Base-by-base conservation (phyloP, 1,140 invertebrate genomes). In the Drosophila pallidifrons region DNA sequence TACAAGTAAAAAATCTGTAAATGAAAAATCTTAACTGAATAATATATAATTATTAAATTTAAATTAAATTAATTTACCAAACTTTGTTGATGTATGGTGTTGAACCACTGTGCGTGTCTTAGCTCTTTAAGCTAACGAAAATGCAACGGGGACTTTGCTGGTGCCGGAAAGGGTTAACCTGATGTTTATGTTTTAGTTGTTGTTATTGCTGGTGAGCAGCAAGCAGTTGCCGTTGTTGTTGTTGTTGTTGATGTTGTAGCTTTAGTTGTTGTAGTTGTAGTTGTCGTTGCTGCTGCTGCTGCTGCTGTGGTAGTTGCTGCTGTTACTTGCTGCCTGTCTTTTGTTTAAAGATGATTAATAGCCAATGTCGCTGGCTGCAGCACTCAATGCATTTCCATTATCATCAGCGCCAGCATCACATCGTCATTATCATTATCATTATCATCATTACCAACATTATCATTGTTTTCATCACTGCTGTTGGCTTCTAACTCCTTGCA, bases 331-430 rank as follows among this genome's bases (percentile, higher is more conserved):
- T 67, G 75, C 80, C 64, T 81, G 81, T 78, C 85, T 81, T 85
- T 88, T 88, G 83, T 88, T 81, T 89, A 88, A 88, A 89, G 85
- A 88, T 88, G 85, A 88, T 88, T 89, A 88, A 88, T 88, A 89
- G 85, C 85, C 85, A 85, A 83, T 89, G 85, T 83, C 86, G 81
- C 70, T 89, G 70, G 81, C 63, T 81, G 81, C 81, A 81, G 71
- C 72, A 54, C 81, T 78, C 78, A 78, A 88, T 83, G 85, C 85
- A 83, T 76, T 89, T 81, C 71, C 81, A 81, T 87, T 88, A 87
- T 82, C 79, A 87, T 77, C 72, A 79, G 52, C 52, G 28, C 61
- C 61, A 67, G 49, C 8, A 38, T 38, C 20, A 13, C 77, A 67
- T 46, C 66, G 66, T 64, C 73, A 66, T 58, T 65, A 35, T 64